phyloP scores from a whole-genome alignment of 2,888 invertebrate species.

The Sarcophaga rosellei region DNA sequence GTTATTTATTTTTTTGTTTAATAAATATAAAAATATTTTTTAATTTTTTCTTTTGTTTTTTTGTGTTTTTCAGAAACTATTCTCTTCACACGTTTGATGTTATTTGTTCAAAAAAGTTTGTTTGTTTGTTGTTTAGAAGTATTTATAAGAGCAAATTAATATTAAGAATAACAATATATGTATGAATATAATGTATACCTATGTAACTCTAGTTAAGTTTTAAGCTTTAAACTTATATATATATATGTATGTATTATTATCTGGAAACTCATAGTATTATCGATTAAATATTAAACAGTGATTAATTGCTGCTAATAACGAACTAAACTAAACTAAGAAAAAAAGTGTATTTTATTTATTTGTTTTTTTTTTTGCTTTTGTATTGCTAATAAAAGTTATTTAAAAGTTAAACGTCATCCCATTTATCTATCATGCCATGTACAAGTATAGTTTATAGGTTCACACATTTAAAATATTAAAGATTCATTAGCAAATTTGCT shows the following conservation, averaged over 20 bases:
- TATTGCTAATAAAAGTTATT: too few species aligned
- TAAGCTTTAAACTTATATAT: not conserved
- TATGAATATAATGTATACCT: too few species aligned
- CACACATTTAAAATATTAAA: conserved; percentile 31
- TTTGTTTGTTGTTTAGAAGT: not conserved
- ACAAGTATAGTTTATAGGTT: conserved; percentile 15
- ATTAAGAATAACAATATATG: not conserved
- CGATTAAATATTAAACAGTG: conserved; percentile 44
- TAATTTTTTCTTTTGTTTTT: not conserved
- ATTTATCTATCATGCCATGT: not conserved
- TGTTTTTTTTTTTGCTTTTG: not conserved
- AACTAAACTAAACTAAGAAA: conserved; percentile 39
- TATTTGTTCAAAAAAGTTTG: not conserved
- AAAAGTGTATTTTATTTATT: conserved; percentile 12
- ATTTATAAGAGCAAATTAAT: conserved; percentile 54
- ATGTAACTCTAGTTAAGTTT: not conserved
- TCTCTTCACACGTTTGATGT: not conserved
- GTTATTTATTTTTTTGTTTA: not conserved
- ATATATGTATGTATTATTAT: conserved; percentile 48
- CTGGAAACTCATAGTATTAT: conserved; percentile 58
- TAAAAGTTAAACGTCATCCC: not conserved
- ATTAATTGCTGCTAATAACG: conserved; percentile 32
- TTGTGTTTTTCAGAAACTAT: not conserved
- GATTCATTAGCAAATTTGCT: conserved; percentile 40
- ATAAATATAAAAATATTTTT: conserved; percentile 30